phyloP scores from a whole-genome alignment of 1,140 invertebrate species.

The Diuraphis noxia region DNA sequence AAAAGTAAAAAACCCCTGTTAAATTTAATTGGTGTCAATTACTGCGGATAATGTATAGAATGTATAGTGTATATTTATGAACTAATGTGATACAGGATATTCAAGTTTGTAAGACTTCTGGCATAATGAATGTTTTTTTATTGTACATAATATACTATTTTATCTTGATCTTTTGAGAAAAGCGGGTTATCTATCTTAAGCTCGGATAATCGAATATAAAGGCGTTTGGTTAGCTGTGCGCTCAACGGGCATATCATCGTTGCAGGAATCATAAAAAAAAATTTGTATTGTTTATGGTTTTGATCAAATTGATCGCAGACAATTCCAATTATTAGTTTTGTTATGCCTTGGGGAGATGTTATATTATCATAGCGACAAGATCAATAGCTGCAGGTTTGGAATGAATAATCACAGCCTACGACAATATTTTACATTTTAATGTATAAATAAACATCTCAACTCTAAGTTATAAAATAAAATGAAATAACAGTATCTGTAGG shows the following conservation, averaged over 20 bases:
- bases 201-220: not conserved
- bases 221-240: not conserved
- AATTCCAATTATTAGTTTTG: constrained; percentile 10
- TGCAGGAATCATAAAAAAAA: not conserved
- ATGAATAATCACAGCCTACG: constrained; percentile 6
- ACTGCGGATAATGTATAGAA: not conserved
- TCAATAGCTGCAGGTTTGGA: not conserved
- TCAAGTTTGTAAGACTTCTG: not conserved
- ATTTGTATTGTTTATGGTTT: not conserved
- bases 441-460: not conserved
- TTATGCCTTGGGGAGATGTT: not conserved
- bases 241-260: not conserved
- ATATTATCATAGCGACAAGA: not conserved
- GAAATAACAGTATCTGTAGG: not conserved
- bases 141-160: not conserved
- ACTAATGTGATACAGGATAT: not conserved
- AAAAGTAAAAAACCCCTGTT: not conserved
- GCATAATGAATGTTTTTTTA: not conserved
- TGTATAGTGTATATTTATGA: no score
- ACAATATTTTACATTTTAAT: constrained; percentile 7
- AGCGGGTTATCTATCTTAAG: not conserved
- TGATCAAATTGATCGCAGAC: not conserved
- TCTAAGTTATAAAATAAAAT: not conserved
- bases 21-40: not conserved
- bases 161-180: not conserved